Conservation (phyloP, 2,797 vertebrate species). For the Spinibarbus caldwelli region DNA sequence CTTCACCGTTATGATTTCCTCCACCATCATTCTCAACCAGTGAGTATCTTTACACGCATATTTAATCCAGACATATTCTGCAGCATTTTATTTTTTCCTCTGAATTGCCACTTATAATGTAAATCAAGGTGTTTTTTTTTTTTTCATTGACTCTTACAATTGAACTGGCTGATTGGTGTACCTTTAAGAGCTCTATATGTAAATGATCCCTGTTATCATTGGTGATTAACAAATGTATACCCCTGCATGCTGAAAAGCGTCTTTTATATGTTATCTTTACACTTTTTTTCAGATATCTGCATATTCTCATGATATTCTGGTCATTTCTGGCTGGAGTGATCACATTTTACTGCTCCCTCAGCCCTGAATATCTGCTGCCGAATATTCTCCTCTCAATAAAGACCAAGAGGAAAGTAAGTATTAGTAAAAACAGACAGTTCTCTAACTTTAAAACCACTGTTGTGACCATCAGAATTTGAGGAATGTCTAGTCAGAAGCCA, state of each 20-base stretch:
- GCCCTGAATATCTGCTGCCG: slow-evolving; percentile 89
- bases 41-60: slow-evolving; percentile 21
- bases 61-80: background rate
- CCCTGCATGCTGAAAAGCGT: background rate
- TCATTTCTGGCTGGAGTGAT: slow-evolving; percentile 91
- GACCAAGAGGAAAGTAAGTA: slow-evolving; percentile 81
- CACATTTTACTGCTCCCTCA: slow-evolving; percentile 90
- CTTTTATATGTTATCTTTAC: background rate
- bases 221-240: background rate
- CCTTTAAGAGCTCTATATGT: background rate
- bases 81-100: background rate
- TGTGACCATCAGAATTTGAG: too few species aligned
- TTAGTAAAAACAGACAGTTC: too few species aligned
- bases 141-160: background rate
- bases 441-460: background rate
- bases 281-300: slow-evolving; percentile 81
- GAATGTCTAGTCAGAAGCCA: background rate
- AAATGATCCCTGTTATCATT: slow-evolving; percentile 14
- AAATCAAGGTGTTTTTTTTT: too few species aligned
- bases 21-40: slow-evolving; percentile 89
- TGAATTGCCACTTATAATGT: too few species aligned
- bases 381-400: slow-evolving; percentile 84
- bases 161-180: background rate
- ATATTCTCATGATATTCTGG: slow-evolving; percentile 94
- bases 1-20: slow-evolving; percentile 72